Evolutionary conservation across 2,888 invertebrate species (phyloP).

Genomic region (Corythucha ciliata): DNA sequence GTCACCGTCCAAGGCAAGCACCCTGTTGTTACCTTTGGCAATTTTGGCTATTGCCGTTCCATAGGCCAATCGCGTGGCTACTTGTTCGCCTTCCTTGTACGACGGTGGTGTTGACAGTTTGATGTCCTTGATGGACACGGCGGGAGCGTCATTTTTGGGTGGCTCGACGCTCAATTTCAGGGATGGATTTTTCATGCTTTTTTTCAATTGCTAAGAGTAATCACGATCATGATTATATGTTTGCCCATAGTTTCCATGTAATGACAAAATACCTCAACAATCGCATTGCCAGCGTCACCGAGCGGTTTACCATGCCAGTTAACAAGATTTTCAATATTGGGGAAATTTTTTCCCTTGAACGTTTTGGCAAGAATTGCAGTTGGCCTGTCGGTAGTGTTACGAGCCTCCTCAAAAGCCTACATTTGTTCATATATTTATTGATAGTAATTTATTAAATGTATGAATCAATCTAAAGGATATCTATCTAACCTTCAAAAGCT

Average conservation of each 20-base stretch:
- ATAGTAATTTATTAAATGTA: not conserved
- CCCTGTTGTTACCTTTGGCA: conserved; percentile 55
- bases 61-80: conserved; percentile 90
- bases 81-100: conserved; percentile 65
- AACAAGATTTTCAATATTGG: conserved; percentile 81
- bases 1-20: conserved; percentile 93
- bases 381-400: conserved; percentile 65
- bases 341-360: conserved; percentile 84
- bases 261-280: conserved; percentile 46
- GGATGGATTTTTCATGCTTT: no score
- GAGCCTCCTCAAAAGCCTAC: conserved; percentile 70
- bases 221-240: conserved; percentile 6
- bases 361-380: conserved; percentile 94
- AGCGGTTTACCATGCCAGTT: conserved; percentile 99
- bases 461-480: not conserved
- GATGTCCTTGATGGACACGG: conserved; percentile 62
- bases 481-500: conserved; percentile 59
- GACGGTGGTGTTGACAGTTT: conserved; percentile 67
- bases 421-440: conserved; percentile 6
- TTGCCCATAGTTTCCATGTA: not conserved
- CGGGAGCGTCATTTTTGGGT: conserved; percentile 55
- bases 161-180: conserved; percentile 48
- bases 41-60: conserved; percentile 89
- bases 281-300: conserved; percentile 66
- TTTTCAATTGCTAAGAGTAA: no score